Evolutionary conservation across 2,797 vertebrate genomes (phyloP).

Genomic region (Liparis tanakae): DNA sequence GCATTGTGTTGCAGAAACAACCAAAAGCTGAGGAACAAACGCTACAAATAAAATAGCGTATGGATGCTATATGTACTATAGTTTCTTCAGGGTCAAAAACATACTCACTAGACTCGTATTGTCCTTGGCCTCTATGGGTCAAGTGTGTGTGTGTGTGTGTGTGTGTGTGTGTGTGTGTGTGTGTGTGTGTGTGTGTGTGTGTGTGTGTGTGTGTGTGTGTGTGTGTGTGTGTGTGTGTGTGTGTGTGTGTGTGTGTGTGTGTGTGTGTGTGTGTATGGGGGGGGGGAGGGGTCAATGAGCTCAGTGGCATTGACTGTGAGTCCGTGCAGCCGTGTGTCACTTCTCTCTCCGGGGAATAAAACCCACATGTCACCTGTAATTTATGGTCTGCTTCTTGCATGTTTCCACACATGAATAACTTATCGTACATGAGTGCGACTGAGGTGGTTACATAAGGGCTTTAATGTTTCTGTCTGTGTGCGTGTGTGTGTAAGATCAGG

Average conservation of each 20-base stretch:
- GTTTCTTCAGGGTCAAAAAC: constrained; percentile 47
- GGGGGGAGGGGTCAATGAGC: constrained; percentile 34
- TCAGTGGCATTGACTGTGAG: constrained; percentile 43
- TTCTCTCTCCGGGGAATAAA: constrained; percentile 37
- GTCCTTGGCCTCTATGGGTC: constrained; percentile 57
- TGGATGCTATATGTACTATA: constrained; percentile 42
- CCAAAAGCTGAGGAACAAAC: background rate
- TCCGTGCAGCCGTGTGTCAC: constrained; percentile 38
- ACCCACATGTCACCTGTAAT: constrained; percentile 64
- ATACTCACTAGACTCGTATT: constrained; percentile 41
- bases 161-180: no score
- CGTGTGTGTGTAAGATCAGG: constrained; percentile 30
- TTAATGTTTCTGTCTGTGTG: constrained; percentile 25
- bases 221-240: no score
- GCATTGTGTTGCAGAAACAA: constrained; percentile 29
- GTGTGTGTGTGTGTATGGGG: no score
- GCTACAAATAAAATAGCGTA: constrained; percentile 18
- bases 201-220: no score
- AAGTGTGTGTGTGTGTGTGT: no score
- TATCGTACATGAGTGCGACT: constrained; percentile 41
- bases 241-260: no score
- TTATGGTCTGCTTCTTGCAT: constrained; percentile 49
- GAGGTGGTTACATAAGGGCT: constrained; percentile 36
- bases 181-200: no score
- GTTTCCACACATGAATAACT: constrained; percentile 61